A percentile compares a stretch with the other conserved stretches of the same genome.
These are phyloP conservation scores for Alouatta palliata DNA, from an alignment of 2,113 vertebrate genomes.

Conservation along the genomic window DNA sequence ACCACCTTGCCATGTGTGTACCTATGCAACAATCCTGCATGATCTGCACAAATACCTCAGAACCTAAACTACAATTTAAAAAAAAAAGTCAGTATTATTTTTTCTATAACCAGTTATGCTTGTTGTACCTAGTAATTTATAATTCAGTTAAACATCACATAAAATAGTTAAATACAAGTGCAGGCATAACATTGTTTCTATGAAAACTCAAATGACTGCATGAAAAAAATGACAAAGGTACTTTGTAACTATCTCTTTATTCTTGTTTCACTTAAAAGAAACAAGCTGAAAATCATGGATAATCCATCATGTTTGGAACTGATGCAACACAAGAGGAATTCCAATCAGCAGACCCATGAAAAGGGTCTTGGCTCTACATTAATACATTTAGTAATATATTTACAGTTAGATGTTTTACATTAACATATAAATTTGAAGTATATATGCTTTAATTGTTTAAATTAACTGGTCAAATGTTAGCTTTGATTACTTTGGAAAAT, in stretches of 20 bases:
- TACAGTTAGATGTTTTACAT: neutral
- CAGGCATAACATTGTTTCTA: neutral
- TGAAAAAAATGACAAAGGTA: neutral
- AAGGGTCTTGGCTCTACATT: neutral
- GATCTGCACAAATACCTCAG: no score
- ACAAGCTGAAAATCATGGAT: neutral
- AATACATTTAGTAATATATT: neutral
- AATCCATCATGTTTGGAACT: neutral
- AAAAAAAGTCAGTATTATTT: neutral
- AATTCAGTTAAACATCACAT: neutral
- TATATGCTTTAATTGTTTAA: slow-evolving; percentile 35
- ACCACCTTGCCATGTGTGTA: no score
- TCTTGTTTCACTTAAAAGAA: slow-evolving; percentile 23
- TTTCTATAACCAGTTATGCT: neutral
- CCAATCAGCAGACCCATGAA: neutral
- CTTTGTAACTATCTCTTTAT: neutral
- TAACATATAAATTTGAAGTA: slow-evolving; percentile 16
- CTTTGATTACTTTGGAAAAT: neutral
- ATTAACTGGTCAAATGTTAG: neutral
- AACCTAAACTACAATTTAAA: no score
- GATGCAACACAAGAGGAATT: neutral
- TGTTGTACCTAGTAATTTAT: slow-evolving; percentile 32
- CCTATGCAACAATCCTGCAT: no score
- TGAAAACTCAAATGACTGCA: neutral
- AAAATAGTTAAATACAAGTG: neutral